These are phyloP conservation scores for Drosophila pandora DNA, from an alignment of 1,140 invertebrate genomes.

Conservation along the genomic window DNA sequence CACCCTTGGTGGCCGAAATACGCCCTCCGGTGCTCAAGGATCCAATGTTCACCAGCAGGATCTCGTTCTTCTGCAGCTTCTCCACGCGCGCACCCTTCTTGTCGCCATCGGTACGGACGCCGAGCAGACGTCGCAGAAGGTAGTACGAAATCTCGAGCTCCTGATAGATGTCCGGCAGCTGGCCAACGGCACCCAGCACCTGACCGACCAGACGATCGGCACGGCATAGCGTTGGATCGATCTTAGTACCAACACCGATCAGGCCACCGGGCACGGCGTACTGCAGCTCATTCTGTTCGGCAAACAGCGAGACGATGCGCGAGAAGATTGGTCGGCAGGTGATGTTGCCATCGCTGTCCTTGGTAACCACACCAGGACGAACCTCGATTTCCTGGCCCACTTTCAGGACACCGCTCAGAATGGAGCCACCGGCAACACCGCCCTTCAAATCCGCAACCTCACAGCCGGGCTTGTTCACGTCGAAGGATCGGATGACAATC, in stretches of 20 bases:
- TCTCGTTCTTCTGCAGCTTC: slow-evolving; percentile 94
- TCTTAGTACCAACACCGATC: slow-evolving; percentile 99
- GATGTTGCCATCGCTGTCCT: slow-evolving; percentile 97
- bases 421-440: slow-evolving; percentile 99
- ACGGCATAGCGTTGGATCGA: slow-evolving; percentile 98
- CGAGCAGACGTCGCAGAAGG: slow-evolving; percentile 96
- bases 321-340: slow-evolving; percentile 98
- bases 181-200: slow-evolving; percentile 98
- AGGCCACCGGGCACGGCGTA: slow-evolving; percentile 99
- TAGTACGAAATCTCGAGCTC: slow-evolving; percentile 99
- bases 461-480: slow-evolving; percentile 99
- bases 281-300: slow-evolving; percentile 99
- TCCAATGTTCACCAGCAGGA: slow-evolving; percentile 99
- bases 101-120: slow-evolving; percentile 99
- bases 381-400: slow-evolving; percentile 91
- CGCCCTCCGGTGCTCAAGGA: slow-evolving; percentile 98
- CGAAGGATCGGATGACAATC: slow-evolving; percentile 99
- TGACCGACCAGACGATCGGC: slow-evolving; percentile 99
- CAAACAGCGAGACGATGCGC: slow-evolving; percentile 98
- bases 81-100: slow-evolving; percentile 99
- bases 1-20: slow-evolving; percentile 97
- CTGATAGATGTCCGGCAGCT: slow-evolving; percentile 98
- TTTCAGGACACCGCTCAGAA: slow-evolving; percentile 96
- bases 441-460: slow-evolving; percentile 99
- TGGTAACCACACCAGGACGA: slow-evolving; percentile 97